Base-by-base conservation (phyloP, 2,888 invertebrate genomes). In the Electrophaes corylata region DNA sequence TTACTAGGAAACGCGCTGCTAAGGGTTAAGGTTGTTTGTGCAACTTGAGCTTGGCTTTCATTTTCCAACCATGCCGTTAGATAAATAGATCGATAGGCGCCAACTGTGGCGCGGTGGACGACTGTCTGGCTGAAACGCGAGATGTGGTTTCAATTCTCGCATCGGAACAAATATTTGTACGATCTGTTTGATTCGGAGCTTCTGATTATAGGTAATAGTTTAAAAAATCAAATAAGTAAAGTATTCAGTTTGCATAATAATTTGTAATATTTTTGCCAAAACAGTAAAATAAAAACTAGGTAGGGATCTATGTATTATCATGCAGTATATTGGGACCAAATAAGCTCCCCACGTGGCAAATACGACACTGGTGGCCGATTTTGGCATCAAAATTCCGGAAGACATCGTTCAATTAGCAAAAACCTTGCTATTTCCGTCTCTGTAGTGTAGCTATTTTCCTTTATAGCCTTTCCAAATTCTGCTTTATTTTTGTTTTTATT, bases 321-420 rank as follows among this genome's bases (percentile, higher is more conserved):
- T n/a, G n/a, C n/a, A n/a, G n/a, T n/a, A n/a, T n/a, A n/a, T n/a
- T n/a, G n/a, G n/a, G n/a, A 35, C 51, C 46, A 50, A 51, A 60
- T 54, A 54, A 53, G 46, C 56, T 57, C 58, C 47, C 29, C 50
- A 54, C 62, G 48, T 55, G 47, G 50, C 14, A 33, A 46, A 53
- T 14, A 35, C 35, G 52, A 39, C 29, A 31, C 23, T 18, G 12
- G 45, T 58, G 31, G 58, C 52, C 60, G 45, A 39, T 43, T 62
- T 62, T 60, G 66, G 60, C 60, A 50, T 56, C 60, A 54, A 40
- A 54, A 39, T 60, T 44, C 47, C 60, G 56, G 62, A 62, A 65
- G 48, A 43, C 29, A 40, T 41, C 57, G 61, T 56, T 57, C 33
- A 61, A 40, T 59, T 44, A 40, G 47, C 46, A 46, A 52, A 29